Base-by-base conservation (phyloP, 2,113 vertebrate species). In the Cyrtonyx montezumae region DNA sequence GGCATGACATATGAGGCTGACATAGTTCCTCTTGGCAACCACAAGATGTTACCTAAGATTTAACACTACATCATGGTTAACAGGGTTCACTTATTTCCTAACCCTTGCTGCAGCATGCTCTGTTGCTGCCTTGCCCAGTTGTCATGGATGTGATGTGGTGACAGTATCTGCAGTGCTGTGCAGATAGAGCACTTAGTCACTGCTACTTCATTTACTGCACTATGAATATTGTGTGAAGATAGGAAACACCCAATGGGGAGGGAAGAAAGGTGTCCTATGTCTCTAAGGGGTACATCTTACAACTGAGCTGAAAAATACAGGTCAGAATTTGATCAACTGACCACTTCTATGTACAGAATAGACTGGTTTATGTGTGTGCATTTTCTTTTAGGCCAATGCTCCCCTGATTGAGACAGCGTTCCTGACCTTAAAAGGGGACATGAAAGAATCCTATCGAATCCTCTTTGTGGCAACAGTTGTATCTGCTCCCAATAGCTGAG, bases 391-490 rank as follows among this genome's bases (percentile, higher is more conserved):
- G 99, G 98, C 96, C 0, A 93, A 96, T 66, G 97, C 98, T 8
- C 98, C 98, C 9, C 96, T 97, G 21, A 94, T 97, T 16, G 96
- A 94, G 62, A 97, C 98, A 22, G 96, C 97, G 69, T 82, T 97
- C 56, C 97, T 99, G 79, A 98, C 97, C 40, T 69, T 99, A 51
- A 98, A 92, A 94, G 97, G 98, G 4, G 97, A 98, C 3, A 34
- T 98, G 51, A 98, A 96, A 3, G 98, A 97, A 22, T 95, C 96
- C 46, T 99, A 99, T 97, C 97, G 62, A 30, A 45, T 98, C 68
- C 79, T 97, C 83, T 82, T 98, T 15, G 91, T 94, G 59, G 96
- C 95, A 30, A 96, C 86, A 55, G 96, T 97, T 42, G 90, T 97
- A 78, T 87, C 96, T 36, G 88, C 59, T 86, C 34, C 82, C 26